These are phyloP conservation scores for Coptodon rendalli DNA, from an alignment of 2,113 vertebrate species.

Conservation along the genomic window DNA sequence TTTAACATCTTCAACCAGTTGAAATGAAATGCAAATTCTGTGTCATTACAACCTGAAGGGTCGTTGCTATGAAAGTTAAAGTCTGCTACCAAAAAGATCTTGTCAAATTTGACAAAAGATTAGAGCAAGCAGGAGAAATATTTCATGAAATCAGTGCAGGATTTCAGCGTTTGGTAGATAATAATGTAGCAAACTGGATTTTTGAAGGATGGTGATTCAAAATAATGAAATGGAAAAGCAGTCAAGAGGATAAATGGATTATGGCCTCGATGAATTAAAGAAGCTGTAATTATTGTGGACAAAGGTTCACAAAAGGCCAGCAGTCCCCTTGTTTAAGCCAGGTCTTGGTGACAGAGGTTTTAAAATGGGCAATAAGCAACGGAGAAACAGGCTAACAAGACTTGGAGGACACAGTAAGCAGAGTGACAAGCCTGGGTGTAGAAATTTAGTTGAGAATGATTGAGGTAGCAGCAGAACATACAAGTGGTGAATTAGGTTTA, in stretches of 20 bases:
- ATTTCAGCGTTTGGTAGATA: neutral
- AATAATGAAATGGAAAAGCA: neutral
- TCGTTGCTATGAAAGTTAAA: accelerated
- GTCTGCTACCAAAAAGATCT: neutral
- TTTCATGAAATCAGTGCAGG: neutral
- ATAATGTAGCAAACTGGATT: neutral
- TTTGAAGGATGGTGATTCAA: neutral
- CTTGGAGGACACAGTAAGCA: neutral
- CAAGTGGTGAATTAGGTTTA: neutral
- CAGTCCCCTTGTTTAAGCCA: neutral
- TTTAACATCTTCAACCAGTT: neutral
- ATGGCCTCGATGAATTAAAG: neutral
- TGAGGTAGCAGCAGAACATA: neutral
- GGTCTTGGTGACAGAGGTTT: neutral
- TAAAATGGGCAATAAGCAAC: neutral
- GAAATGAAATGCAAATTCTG: neutral
- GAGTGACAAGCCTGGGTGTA: neutral
- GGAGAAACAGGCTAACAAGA: accelerated
- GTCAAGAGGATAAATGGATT: neutral
- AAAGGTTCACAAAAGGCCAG: neutral
- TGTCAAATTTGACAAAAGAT: neutral
- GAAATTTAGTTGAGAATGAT: neutral
- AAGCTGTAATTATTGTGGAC: neutral
- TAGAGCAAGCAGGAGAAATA: neutral
- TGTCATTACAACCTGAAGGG: neutral